Conservation (phyloP, 2,888 invertebrate species). For the Drepana falcataria region DNA sequence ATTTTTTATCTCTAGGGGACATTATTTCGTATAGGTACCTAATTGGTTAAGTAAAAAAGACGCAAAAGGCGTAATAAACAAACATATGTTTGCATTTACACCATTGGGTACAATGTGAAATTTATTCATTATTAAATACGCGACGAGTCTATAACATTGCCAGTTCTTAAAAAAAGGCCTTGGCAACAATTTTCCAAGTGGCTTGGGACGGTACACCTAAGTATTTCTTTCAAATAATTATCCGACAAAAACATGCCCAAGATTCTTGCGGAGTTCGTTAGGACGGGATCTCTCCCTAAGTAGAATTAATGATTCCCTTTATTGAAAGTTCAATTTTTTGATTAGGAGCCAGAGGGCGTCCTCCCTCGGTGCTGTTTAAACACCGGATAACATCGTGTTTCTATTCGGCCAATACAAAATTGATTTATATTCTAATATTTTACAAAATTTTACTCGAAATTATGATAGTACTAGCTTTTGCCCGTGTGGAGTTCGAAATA, state of each 20-base stretch:
- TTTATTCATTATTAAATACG: too few relatives aligned
- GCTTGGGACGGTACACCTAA: conserved; percentile 33
- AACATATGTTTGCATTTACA: too few relatives aligned
- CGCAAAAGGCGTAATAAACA: too few relatives aligned
- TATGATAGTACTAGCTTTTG: too few relatives aligned
- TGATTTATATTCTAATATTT: conserved; percentile 38
- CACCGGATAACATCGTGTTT: conserved; percentile 72
- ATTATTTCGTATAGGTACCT: too few relatives aligned
- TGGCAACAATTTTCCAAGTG: conserved; percentile 50
- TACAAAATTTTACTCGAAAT: too few relatives aligned
- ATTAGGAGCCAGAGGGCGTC: conserved; percentile 71
- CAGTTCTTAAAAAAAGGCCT: conserved; percentile 17
- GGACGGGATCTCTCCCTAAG: conserved; percentile 58
- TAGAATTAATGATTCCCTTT: conserved; percentile 85
- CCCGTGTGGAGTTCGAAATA: too few relatives aligned
- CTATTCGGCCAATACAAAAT: conserved; percentile 69
- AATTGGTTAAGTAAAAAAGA: too few relatives aligned
- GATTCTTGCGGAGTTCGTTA: conserved; percentile 71
- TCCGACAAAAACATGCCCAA: conserved; percentile 69
- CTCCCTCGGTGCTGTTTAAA: conserved; percentile 59
- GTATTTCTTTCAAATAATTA: conserved; percentile 60
- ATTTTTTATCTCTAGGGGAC: too few relatives aligned
- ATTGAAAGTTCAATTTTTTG: conserved; percentile 86
- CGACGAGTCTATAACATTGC: too few relatives aligned
- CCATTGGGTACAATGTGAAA: too few relatives aligned